phyloP scores from a whole-genome alignment of 1,140 invertebrate species.

The Tribolium madens region DNA sequence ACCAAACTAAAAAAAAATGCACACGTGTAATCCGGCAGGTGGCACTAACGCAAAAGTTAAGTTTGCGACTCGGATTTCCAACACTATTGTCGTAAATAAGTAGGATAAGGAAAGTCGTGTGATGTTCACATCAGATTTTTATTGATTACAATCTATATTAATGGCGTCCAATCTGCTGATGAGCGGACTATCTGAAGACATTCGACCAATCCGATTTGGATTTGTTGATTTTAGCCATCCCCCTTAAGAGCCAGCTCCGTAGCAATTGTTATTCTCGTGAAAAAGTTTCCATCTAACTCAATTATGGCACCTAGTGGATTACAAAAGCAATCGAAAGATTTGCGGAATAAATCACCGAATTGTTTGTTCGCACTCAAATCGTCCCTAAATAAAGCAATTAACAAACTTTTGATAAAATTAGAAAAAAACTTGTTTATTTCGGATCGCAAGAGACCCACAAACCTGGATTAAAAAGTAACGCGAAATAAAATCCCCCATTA shows the following conservation, averaged over 20 bases:
- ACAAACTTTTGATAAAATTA: background rate
- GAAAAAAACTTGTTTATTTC: background rate
- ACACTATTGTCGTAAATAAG: no score
- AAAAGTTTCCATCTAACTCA: slow-evolving; percentile 19
- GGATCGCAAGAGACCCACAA: no score
- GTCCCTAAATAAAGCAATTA: background rate
- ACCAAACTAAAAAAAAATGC: no score
- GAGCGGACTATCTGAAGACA: background rate
- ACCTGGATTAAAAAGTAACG: slow-evolving; percentile 20
- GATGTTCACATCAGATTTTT: no score
- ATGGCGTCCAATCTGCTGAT: background rate
- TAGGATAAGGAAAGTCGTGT: no score
- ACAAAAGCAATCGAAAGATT: slow-evolving; percentile 15
- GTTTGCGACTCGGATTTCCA: no score
- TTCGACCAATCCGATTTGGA: background rate
- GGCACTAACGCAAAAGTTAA: no score
- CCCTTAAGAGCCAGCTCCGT: slow-evolving; percentile 13
- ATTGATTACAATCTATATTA: no score
- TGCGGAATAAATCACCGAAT: slow-evolving; percentile 11
- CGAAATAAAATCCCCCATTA: slow-evolving; percentile 21
- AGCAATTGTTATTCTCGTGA: slow-evolving; percentile 31
- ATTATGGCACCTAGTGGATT: slow-evolving; percentile 38
- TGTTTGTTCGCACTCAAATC: slow-evolving; percentile 2
- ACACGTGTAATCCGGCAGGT: no score
- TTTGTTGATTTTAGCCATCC: slow-evolving; percentile 15